Evolutionary conservation across 2,888 invertebrate species (phyloP).

Genomic region (Scaptodrosophila latifasciaeformis): DNA sequence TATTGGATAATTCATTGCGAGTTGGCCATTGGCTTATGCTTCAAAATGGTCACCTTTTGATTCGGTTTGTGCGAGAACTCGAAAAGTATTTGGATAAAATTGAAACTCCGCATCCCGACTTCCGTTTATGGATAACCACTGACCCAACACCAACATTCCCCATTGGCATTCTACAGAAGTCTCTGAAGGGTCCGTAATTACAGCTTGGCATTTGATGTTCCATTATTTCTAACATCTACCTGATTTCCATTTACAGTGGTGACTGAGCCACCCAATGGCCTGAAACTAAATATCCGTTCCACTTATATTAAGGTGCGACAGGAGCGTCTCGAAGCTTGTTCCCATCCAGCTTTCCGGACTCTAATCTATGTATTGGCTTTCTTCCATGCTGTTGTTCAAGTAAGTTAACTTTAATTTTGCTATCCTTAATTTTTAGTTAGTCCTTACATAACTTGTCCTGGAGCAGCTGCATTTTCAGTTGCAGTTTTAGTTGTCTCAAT

Average conservation of each 20-base stretch:
- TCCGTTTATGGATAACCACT: conserved; percentile 94
- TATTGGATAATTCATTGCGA: conserved; percentile 82
- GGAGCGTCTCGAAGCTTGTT: conserved; percentile 83
- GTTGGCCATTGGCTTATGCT: conserved; percentile 94
- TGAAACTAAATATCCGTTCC: conserved; percentile 90
- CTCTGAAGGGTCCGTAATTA: conserved; percentile 81
- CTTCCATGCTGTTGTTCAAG: conserved; percentile 94
- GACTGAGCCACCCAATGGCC: conserved; percentile 92
- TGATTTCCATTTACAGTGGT: conserved; percentile 80
- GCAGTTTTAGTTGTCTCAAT: conserved; percentile 16
- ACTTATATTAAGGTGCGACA: conserved; percentile 90
- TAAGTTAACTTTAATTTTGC: conserved; percentile 69
- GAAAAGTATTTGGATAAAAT: conserved; percentile 89
- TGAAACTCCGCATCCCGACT: conserved; percentile 90
- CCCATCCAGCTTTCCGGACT: conserved; percentile 85
- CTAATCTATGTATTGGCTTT: conserved; percentile 92
- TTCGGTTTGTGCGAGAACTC: conserved; percentile 85
- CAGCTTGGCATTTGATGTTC: background rate
- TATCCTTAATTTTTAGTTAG: background rate
- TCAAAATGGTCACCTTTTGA: conserved; percentile 92
- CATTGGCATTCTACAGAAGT: conserved; percentile 90
- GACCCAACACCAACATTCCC: conserved; percentile 92
- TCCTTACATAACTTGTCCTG: background rate
- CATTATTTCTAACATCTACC: background rate
- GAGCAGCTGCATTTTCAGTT: conserved; percentile 29